Percentiles rank a stretch among this genome's conserved stretches.
These are phyloP conservation scores for Sakesphorus luctuosus DNA, from an alignment of 2,113 vertebrate species.

Conservation along the genomic window DNA sequence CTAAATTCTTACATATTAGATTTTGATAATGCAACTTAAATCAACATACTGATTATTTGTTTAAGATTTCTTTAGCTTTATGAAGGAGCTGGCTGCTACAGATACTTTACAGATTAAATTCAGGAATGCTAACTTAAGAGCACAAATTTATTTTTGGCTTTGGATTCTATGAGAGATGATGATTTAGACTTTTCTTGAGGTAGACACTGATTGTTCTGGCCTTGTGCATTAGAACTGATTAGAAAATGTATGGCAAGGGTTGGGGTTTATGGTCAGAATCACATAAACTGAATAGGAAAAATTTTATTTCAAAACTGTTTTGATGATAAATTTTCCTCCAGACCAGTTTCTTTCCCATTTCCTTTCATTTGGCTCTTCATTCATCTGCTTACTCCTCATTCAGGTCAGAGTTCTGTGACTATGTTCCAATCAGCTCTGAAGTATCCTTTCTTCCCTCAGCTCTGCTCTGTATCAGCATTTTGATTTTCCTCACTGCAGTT, in stretches of 20 bases:
- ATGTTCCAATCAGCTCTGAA: not conserved
- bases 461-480: not conserved
- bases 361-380: not conserved
- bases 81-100: not conserved
- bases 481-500: not conserved
- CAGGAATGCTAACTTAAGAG: not conserved
- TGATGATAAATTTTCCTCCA: not conserved
- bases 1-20: not conserved
- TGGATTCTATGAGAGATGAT: not conserved
- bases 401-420: not conserved
- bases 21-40: not conserved
- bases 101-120: not conserved
- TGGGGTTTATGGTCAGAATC: not conserved
- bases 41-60: not conserved
- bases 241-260: not conserved
- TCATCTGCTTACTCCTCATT: not conserved
- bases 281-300: not conserved
- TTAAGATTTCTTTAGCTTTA: not conserved
- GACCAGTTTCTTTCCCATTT: not conserved
- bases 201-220: not conserved
- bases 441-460: not conserved
- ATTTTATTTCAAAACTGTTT: not conserved
- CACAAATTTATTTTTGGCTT: not conserved
- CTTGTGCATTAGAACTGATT: not conserved
- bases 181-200: not conserved